Conservation (phyloP, 2,888 invertebrate species). For the Conistra vaccinii region DNA sequence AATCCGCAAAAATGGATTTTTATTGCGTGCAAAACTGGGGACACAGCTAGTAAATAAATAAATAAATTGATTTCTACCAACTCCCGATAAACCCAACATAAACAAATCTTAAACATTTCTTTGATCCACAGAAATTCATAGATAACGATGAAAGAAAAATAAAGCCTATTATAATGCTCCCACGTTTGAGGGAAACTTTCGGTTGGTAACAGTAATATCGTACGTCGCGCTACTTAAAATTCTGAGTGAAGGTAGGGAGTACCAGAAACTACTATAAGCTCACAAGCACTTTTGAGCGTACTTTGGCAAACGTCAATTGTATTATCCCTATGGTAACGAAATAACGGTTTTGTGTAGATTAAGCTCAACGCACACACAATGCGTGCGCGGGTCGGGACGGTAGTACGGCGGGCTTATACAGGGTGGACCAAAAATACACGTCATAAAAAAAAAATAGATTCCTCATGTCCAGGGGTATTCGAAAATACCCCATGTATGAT, state of each 20-base stretch:
- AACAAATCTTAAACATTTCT: no score
- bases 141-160: neutral
- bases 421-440: no score
- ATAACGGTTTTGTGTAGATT: neutral
- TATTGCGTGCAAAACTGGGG: neutral
- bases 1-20: neutral
- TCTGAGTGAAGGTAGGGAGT: constrained; percentile 12
- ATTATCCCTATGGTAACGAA: neutral
- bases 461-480: no score
- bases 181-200: constrained; percentile 17
- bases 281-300: constrained; percentile 8
- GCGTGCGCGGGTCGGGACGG: no score
- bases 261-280: constrained; percentile 26
- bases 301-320: neutral
- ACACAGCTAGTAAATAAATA: neutral
- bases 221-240: constrained; percentile 32
- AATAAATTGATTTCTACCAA: neutral
- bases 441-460: no score
- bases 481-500: no score
- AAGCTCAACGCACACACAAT: no score
- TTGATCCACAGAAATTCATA: neutral
- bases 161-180: constrained; percentile 9
- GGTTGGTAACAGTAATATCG: constrained; percentile 13
- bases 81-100: neutral
- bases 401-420: no score